These are phyloP conservation scores for Trididemnum clinides DNA, from an alignment of 23 tunicate species.

Conservation along the genomic window DNA sequence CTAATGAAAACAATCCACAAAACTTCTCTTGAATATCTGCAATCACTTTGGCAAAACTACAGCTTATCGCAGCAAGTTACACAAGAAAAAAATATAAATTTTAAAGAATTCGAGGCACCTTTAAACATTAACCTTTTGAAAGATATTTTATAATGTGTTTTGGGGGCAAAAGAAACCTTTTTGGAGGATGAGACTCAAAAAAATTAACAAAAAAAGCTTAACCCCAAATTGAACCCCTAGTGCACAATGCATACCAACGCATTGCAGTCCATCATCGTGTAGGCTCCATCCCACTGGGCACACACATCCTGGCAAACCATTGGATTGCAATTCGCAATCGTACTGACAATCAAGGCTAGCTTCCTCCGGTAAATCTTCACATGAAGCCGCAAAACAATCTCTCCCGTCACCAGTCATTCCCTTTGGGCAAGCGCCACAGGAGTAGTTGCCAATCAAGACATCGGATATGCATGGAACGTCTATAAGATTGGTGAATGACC, in stretches of 20 bases:
- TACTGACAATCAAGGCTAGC: slow-evolving; percentile 10
- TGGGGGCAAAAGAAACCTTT: too few relatives aligned
- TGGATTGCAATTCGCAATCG: slow-evolving; percentile 13
- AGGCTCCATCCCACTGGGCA: slow-evolving; percentile 27
- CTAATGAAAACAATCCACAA: too few relatives aligned
- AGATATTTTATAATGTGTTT: too few relatives aligned
- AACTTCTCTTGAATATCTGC: too few relatives aligned
- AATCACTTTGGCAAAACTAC: too few relatives aligned
- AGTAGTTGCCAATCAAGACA: neutral
- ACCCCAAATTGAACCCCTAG: too few relatives aligned
- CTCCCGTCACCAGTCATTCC: slow-evolving; percentile 82
- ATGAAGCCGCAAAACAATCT: slow-evolving; percentile 45
- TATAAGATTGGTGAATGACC: neutral
- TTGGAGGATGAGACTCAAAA: too few relatives aligned
- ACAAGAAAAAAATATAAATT: too few relatives aligned
- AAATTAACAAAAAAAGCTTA: too few relatives aligned
- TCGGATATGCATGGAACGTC: slow-evolving; percentile 44
- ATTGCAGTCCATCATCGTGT: slow-evolving; percentile 19
- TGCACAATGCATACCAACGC: slow-evolving; percentile 51
- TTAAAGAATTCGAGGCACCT: too few relatives aligned
- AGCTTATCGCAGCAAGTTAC: too few relatives aligned
- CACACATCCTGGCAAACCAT: slow-evolving; percentile 33
- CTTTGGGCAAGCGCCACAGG: slow-evolving; percentile 75
- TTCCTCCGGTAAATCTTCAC: slow-evolving; percentile 20
- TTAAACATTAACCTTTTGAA: too few relatives aligned